A percentile compares a stretch with the other conserved stretches of the same genome.
Conservation (phyloP, 2,113 vertebrate species). For the Calyptomena viridis region DNA sequence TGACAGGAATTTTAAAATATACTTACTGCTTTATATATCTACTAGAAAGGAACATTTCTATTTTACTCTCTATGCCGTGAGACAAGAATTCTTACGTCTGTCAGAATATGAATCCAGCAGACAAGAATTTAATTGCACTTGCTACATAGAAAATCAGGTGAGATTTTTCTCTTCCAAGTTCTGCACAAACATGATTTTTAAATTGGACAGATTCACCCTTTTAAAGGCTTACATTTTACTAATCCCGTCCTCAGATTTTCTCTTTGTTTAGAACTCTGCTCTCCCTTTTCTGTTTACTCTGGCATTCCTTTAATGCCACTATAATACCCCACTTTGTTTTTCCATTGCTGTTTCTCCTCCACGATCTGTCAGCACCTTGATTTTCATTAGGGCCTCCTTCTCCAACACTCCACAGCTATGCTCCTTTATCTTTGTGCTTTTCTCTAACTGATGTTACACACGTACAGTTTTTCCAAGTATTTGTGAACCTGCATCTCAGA, state of each 20-base stretch:
- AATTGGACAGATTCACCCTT: neutral
- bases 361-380: neutral
- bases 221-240: neutral
- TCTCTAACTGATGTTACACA: neutral
- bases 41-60: slow-evolving; percentile 36
- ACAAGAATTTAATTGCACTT: slow-evolving; percentile 26
- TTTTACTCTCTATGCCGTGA: slow-evolving; percentile 17
- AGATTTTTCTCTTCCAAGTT: neutral
- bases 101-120: slow-evolving; percentile 3
- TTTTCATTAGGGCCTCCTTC: neutral
- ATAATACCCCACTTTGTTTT: neutral
- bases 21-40: slow-evolving; percentile 11
- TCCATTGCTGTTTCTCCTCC: neutral
- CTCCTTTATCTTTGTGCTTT: neutral
- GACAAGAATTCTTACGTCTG: neutral
- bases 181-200: neutral
- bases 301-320: neutral
- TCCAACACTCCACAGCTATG: neutral
- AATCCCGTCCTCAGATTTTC: neutral
- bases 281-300: neutral
- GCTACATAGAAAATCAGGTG: neutral
- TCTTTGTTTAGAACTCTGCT: neutral
- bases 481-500: neutral
- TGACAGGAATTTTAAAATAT: slow-evolving; percentile 52
- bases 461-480: neutral